Evolutionary conservation across 2,797 vertebrate species (phyloP).

Genomic region (Alectoris magna): DNA sequence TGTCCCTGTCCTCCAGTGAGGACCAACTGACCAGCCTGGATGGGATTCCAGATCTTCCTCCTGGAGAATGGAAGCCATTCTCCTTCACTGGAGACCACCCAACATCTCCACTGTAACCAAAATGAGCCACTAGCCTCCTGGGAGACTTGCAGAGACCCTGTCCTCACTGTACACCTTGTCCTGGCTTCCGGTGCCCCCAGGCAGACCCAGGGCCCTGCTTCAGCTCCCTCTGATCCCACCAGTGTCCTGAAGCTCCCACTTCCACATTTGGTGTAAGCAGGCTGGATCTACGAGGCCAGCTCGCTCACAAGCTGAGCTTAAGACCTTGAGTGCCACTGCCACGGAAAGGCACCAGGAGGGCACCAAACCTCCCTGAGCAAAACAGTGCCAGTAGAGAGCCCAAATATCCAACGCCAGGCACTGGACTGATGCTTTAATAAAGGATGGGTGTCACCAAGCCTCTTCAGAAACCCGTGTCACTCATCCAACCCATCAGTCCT

Average conservation of each 20-base stretch:
- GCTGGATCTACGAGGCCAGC: background rate
- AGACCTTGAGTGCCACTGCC: background rate
- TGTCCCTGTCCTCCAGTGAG: background rate
- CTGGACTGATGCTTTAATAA: background rate
- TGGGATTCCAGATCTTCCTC: background rate
- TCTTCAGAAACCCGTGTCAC: background rate
- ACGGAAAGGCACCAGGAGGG: background rate
- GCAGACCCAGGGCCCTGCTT: background rate
- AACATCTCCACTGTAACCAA: background rate
- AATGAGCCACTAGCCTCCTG: background rate
- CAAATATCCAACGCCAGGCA: background rate
- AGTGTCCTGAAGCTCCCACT: background rate
- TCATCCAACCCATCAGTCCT: background rate
- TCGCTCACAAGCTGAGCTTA: background rate
- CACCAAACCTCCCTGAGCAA: background rate
- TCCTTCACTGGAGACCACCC: background rate
- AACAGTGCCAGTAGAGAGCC: background rate
- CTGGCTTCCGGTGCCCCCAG: background rate
- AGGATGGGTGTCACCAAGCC: background rate
- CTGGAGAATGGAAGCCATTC: background rate
- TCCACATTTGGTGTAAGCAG: background rate
- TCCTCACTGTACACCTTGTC: rapidly evolving
- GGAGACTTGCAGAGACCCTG: background rate
- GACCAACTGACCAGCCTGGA: background rate
- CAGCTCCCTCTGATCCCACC: background rate